Evolutionary conservation across 1,140 invertebrate species (phyloP).

Genomic region (Ceratosolen fusciceps): DNA sequence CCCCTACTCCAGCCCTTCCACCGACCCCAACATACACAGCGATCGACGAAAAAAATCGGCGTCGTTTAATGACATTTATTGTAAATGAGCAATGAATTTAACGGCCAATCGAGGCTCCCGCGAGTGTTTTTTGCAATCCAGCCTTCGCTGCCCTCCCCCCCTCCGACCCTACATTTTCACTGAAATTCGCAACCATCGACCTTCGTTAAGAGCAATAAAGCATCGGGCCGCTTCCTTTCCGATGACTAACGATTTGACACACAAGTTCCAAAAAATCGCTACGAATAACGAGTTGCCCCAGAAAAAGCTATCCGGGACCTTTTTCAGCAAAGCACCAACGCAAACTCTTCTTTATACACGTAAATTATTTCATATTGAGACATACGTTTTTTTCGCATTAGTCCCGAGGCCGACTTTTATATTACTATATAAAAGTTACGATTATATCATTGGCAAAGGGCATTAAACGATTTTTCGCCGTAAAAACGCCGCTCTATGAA

Average conservation of each 20-base stretch:
- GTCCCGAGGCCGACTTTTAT: too few species aligned
- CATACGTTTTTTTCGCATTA: background rate
- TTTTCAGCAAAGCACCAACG: too few species aligned
- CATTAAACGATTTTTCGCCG: too few species aligned
- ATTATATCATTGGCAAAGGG: background rate
- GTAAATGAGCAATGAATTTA: conserved; percentile 26
- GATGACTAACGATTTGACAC: conserved; percentile 15
- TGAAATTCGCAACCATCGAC: conserved; percentile 2
- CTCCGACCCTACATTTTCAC: background rate
- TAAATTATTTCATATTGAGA: conserved; percentile 10
- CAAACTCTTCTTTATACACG: too few species aligned
- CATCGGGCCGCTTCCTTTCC: background rate
- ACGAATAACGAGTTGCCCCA: conserved; percentile 7
- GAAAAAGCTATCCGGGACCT: too few species aligned
- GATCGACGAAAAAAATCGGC: conserved; percentile 1
- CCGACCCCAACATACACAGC: too few species aligned
- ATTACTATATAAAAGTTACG: too few species aligned
- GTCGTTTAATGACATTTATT: conserved; percentile 15
- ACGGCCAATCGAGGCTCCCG: conserved; percentile 3
- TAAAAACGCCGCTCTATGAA: too few species aligned
- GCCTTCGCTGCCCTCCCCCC: too few species aligned
- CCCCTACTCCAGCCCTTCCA: background rate
- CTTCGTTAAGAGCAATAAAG: conserved; percentile 25
- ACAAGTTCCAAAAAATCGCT: conserved; percentile 7
- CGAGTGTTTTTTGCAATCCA: conserved; percentile 4